phyloP scores from a whole-genome alignment of 2,797 vertebrate species.

The Tokudaia muenninki region DNA sequence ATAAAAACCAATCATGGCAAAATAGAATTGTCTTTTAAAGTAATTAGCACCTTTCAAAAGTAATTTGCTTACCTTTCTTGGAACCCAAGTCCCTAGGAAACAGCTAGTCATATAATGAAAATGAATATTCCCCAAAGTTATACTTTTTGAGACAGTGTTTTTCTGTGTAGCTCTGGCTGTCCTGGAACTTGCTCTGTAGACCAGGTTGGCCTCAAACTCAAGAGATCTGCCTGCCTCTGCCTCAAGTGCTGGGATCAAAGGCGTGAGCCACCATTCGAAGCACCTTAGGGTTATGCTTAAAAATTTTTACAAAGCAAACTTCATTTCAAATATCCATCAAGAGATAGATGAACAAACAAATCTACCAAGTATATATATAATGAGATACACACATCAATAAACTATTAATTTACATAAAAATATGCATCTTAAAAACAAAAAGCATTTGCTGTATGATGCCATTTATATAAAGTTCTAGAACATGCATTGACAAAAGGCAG shows the following conservation, averaged over 20 bases:
- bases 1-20: not conserved
- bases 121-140: not conserved
- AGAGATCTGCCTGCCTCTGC: not conserved
- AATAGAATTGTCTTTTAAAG: not conserved
- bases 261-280: not conserved
- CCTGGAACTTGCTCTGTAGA: not conserved
- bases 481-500: not conserved
- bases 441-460: not conserved
- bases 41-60: not conserved
- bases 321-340: constrained; percentile 2
- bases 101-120: not conserved
- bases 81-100: constrained; percentile 1
- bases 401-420: not conserved
- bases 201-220: not conserved
- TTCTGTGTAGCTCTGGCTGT: not conserved
- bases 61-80: not conserved
- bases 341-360: not conserved
- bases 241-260: not conserved
- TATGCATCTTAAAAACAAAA: not conserved
- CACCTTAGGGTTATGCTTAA: not conserved
- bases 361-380: not conserved
- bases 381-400: constrained; percentile 7
- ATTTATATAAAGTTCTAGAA: constrained; percentile 28
- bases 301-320: not conserved
- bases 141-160: not conserved